Evolutionary conservation across 1,140 invertebrate species (phyloP).

Genomic region (Calycopis cecrops): DNA sequence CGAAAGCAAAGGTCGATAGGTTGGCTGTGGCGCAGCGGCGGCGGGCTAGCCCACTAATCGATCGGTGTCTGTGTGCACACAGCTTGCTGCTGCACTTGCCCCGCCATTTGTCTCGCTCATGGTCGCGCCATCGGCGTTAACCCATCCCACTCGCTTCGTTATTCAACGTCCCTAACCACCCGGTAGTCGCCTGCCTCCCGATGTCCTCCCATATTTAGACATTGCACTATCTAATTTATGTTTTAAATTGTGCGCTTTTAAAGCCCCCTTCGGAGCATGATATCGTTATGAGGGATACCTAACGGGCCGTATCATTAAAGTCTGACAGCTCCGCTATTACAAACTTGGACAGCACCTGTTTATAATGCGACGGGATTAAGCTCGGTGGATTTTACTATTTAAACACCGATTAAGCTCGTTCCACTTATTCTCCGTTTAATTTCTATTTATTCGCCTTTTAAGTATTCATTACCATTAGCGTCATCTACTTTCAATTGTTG

Average conservation of each 20-base stretch:
- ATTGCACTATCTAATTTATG: slow-evolving; percentile 70
- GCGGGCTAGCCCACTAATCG: slow-evolving; percentile 57
- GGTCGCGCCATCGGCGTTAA: slow-evolving; percentile 32
- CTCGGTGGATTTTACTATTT: slow-evolving; percentile 10
- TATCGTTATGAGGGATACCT: slow-evolving; percentile 48
- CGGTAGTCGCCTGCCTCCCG: slow-evolving; percentile 60
- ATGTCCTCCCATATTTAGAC: slow-evolving; percentile 65
- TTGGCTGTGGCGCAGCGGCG: slow-evolving; percentile 50
- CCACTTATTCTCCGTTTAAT: neutral
- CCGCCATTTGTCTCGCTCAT: slow-evolving; percentile 50
- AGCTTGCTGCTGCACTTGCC: slow-evolving; percentile 52
- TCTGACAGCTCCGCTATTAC: slow-evolving; percentile 27
- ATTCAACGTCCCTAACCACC: slow-evolving; percentile 66
- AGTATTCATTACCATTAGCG: slow-evolving; percentile 10
- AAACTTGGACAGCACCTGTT: slow-evolving; percentile 41
- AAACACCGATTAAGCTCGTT: slow-evolving; percentile 1
- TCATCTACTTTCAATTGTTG: slow-evolving; percentile 60
- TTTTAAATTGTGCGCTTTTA: slow-evolving; percentile 62
- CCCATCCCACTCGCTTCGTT: slow-evolving; percentile 58
- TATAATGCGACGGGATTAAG: slow-evolving; percentile 34
- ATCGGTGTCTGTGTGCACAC: slow-evolving; percentile 65
- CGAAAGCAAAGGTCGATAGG: slow-evolving; percentile 57
- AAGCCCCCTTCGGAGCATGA: slow-evolving; percentile 35
- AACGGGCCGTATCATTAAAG: slow-evolving; percentile 61
- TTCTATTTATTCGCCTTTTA: neutral